Evolutionary conservation across 2,797 vertebrate species (phyloP).

Genomic region (Mus caroli): DNA sequence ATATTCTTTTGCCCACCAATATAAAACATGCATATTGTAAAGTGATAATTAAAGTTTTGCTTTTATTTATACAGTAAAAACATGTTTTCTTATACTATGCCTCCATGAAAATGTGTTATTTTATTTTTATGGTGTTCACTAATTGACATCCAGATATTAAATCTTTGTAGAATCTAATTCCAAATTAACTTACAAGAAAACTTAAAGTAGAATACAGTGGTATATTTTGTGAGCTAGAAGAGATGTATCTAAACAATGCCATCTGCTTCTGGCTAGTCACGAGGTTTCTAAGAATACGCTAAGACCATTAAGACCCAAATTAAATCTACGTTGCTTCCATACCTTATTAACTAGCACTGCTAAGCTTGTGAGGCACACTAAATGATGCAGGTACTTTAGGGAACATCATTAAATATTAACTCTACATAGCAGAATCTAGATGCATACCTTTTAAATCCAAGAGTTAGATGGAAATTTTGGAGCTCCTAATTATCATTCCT

Average conservation of each 20-base stretch:
- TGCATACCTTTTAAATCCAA: not conserved
- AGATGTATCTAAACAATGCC: not conserved
- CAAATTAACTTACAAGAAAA: not conserved
- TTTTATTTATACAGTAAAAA: not conserved
- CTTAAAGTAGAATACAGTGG: not conserved
- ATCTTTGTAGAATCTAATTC: not conserved
- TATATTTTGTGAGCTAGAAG: not conserved
- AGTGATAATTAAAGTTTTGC: not conserved
- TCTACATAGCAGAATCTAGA: not conserved
- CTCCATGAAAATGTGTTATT: not conserved
- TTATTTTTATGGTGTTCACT: not conserved
- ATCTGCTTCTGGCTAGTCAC: conserved; percentile 25
- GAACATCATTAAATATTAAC: conserved; percentile 31
- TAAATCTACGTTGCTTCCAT: not conserved
- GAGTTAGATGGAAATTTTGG: conserved; percentile 15
- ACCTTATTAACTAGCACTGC: not conserved
- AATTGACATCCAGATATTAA: not conserved
- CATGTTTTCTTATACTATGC: not conserved
- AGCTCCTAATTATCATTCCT: not conserved
- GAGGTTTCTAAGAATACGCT: not conserved
- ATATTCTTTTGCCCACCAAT: not conserved
- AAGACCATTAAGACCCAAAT: conserved; percentile 35
- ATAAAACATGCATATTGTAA: not conserved
- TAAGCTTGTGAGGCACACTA: not conserved
- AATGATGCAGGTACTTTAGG: conserved; percentile 29